These are phyloP conservation scores for Neoitamus cyanurus DNA, from an alignment of 2,888 invertebrate genomes.

Conservation along the genomic window DNA sequence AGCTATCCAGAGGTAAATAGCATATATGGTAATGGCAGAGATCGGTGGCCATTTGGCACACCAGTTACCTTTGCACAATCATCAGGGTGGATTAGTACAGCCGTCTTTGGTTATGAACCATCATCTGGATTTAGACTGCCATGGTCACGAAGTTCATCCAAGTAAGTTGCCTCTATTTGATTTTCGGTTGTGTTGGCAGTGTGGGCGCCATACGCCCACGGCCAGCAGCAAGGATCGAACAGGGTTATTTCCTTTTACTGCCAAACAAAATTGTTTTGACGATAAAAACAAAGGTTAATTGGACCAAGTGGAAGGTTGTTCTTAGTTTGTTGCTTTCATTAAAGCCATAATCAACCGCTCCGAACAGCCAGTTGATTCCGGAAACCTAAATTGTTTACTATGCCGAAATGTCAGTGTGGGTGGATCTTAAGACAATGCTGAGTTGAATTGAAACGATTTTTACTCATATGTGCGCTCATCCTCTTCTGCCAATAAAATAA, in stretches of 20 bases:
- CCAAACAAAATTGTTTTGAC: not conserved
- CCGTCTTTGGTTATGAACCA: constrained; percentile 73
- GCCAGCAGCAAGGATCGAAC: not conserved
- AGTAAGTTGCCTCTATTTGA: constrained; percentile 54
- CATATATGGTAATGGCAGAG: constrained; percentile 75
- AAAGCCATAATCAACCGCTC: not conserved
- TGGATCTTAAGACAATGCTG: too few relatives aligned
- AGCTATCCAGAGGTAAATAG: constrained; percentile 21
- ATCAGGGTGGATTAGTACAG: constrained; percentile 71
- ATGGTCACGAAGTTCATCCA: constrained; percentile 66
- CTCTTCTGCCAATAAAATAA: too few relatives aligned
- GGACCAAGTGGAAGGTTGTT: not conserved
- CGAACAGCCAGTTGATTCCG: too few relatives aligned
- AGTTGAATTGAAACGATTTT: too few relatives aligned
- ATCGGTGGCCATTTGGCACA: constrained; percentile 75
- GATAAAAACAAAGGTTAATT: not conserved
- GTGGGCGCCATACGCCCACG: not conserved
- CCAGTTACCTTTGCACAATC: constrained; percentile 71
- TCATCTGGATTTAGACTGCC: constrained; percentile 67
- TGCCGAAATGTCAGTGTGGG: too few relatives aligned
- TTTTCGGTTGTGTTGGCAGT: not conserved
- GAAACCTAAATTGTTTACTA: too few relatives aligned
- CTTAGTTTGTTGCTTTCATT: not conserved
- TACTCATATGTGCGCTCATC: too few relatives aligned
- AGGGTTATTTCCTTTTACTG: not conserved